Percentiles rank a stretch among this genome's conserved stretches.
Conservation (phyloP, 2,888 invertebrate species). For the Acronicta aceris region DNA sequence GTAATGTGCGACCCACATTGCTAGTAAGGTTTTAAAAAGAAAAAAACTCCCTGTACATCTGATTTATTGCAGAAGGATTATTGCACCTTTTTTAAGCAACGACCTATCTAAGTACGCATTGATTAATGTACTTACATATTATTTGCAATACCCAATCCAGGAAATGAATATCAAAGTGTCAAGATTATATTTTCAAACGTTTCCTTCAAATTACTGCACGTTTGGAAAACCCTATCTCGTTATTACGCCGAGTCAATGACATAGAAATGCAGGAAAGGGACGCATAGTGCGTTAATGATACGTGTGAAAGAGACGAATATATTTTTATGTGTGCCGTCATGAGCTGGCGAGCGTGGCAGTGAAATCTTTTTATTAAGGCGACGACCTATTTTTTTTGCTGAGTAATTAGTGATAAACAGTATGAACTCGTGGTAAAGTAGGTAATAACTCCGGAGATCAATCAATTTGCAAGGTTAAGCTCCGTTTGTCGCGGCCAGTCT, state of each 20-base stretch:
- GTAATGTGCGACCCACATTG: too few relatives aligned
- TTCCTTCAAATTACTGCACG: constrained; percentile 41
- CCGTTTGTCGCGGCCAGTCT: too few relatives aligned
- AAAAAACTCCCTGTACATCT: too few relatives aligned
- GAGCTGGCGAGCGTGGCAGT: constrained; percentile 67
- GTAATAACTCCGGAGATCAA: too few relatives aligned
- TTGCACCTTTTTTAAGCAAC: too few relatives aligned
- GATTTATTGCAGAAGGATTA: too few relatives aligned
- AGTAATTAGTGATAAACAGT: constrained; percentile 5
- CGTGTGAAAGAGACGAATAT: constrained; percentile 59
- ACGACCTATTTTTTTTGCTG: constrained; percentile 49
- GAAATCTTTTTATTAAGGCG: constrained; percentile 77
- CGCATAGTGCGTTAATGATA: constrained; percentile 44
- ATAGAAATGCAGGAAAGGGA: constrained; percentile 63
- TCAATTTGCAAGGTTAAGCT: too few relatives aligned
- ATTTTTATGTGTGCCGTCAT: constrained; percentile 66
- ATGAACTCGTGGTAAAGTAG: too few relatives aligned
- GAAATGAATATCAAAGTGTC: constrained; percentile 5
- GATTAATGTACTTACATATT: too few relatives aligned
- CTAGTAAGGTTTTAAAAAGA: too few relatives aligned
- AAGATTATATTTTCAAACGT: constrained; percentile 16
- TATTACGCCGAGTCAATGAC: constrained; percentile 64
- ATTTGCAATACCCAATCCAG: background rate
- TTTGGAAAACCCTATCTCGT: constrained; percentile 55
- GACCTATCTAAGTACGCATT: too few relatives aligned